Evolutionary conservation across 2,113 vertebrate genomes (phyloP).

Genomic region (Sander lucioperca): DNA sequence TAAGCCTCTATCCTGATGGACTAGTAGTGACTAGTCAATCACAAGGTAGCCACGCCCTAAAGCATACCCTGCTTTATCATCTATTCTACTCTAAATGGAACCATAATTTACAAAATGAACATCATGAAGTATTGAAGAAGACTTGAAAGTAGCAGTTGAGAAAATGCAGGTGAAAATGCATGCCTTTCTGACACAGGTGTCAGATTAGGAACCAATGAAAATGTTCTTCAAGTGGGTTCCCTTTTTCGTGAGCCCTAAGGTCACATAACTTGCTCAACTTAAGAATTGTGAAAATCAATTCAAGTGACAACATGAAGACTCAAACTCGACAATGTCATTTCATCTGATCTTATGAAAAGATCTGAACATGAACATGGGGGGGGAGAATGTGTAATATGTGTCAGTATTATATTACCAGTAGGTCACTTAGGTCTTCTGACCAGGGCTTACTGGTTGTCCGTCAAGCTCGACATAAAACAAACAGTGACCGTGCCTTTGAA

Average conservation of each 20-base stretch:
- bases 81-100: too few species aligned
- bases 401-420: neutral
- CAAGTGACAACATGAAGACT: neutral
- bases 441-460: too few species aligned
- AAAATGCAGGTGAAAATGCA: slow-evolving; percentile 3
- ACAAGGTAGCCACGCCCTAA: too few species aligned
- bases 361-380: neutral
- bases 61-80: too few species aligned
- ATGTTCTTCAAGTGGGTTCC: neutral
- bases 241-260: neutral
- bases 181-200: neutral
- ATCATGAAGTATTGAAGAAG: too few species aligned
- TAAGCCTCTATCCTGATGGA: too few species aligned
- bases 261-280: slow-evolving; percentile 9
- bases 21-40: too few species aligned
- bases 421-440: too few species aligned
- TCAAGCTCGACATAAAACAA: too few species aligned
- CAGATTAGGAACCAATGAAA: neutral
- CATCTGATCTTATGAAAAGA: slow-evolving; percentile 8
- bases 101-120: too few species aligned
- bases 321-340: neutral
- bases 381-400: neutral
- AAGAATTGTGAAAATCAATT: neutral
- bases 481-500: too few species aligned
- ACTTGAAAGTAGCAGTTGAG: too few species aligned